Conservation (phyloP, 2,113 vertebrate species). For the Calidris pugnax region DNA sequence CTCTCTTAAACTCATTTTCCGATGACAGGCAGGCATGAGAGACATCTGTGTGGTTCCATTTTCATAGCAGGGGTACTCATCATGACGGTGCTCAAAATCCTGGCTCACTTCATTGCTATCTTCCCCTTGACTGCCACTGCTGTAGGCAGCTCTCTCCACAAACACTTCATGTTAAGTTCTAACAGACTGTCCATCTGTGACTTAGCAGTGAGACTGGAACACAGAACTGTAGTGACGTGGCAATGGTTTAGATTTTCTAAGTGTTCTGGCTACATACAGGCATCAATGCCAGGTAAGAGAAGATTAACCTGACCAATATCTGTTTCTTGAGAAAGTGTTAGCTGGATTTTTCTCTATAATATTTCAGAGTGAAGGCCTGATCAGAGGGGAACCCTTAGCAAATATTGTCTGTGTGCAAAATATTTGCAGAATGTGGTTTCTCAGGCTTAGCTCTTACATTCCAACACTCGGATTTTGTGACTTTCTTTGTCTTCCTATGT, state of each 20-base stretch:
- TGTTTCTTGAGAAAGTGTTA: background rate
- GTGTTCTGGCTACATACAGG: background rate
- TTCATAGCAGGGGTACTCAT: background rate
- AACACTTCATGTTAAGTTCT: background rate
- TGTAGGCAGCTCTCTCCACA: background rate
- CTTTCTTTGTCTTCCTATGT: background rate
- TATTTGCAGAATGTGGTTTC: background rate
- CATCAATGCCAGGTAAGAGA: background rate
- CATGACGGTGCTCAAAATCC: background rate
- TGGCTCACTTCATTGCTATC: rapidly evolving
- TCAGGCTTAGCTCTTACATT: background rate
- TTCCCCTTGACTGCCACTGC: background rate
- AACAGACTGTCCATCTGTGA: background rate
- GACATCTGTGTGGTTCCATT: background rate
- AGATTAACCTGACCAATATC: background rate
- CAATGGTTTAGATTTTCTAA: background rate
- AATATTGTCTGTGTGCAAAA: background rate
- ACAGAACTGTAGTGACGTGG: background rate
- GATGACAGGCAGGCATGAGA: background rate
- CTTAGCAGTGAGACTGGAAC: background rate
- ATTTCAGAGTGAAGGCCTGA: background rate
- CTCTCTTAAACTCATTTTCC: background rate
- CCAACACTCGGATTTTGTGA: background rate
- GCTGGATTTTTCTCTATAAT: background rate
- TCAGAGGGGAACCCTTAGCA: background rate